Base-by-base conservation (phyloP, 2,797 vertebrate species). In the Anisognathus igniventris region DNA sequence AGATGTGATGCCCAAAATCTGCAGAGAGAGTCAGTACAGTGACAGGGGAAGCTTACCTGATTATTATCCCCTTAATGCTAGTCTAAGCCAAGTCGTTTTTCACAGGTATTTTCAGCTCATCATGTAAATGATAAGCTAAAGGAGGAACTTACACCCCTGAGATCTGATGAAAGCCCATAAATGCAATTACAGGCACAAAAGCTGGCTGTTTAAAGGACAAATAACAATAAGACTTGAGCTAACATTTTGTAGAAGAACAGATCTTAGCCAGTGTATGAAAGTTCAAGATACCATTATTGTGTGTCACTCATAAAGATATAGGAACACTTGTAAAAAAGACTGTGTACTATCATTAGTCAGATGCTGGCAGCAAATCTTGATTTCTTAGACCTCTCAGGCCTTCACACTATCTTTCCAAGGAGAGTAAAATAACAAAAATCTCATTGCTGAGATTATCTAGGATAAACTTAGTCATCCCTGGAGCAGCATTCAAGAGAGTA, bases 111-210 rank as follows among this genome's bases (percentile, higher is more conserved):
- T 92, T 89, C 67, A 91, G 42, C 11, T 91, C 67, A 75, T 58
- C 35, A 56, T 77, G 73, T 72, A 94, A 94, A 94, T 86, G 15
- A 88, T 64, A 90, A 88, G 79, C 47, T 47, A 44, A 80, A 82
- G 23, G 22, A 96, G 27, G 57, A 94, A 77, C 1, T 0, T 16
- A 40, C 25, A 24, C 7, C 70, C 58, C 25, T 86, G 48, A 75
- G 48, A 30, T 27, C 45, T 71, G 35, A 67, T 1, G 1, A 78
- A 81, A 81, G n/a, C 28, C 5, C 58, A 57, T 30, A 76, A 87
- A 76, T 44, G 23, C 27, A 11, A 77, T 81, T 51, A 83, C 10
- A 89, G 6, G 3, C 42, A 76, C 44, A 74, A 74, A 65, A 28
- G 7, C 4, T 57, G 11, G 2, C 23, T 67, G 7, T 65, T 92